Base-by-base conservation (phyloP, 2,888 invertebrate species). In the Mythimna pallens region DNA sequence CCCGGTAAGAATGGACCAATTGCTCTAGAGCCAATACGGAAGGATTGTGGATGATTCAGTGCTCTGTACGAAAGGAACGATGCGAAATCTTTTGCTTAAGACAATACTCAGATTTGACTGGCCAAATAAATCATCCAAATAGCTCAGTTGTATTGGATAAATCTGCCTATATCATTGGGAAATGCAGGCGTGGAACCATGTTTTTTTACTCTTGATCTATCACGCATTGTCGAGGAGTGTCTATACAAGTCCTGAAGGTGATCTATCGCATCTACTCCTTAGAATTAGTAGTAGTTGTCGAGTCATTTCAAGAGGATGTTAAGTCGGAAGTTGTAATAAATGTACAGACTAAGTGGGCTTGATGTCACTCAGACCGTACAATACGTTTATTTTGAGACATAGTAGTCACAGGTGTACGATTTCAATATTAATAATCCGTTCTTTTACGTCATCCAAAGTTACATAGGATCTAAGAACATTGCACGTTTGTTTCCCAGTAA, bases 1-100 rank as follows among this genome's bases (percentile, higher is more conserved):
- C 90, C 87, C 88, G 85, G 73, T 81, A 84, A 83, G 83, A 82
- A 76, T 84, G 80, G 78, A 84, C 73, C 63, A 78, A 79, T 78
- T 78, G 58, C 72, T 83, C 68, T 58, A 70, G 61, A 64, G 50
- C 59, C 70, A 58, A 82, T 75, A 78, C 79, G 82, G 82, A 78
- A 73, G 69, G 54, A 77, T 70, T 65, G 52, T 47, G 57, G 30
- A 65, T 69, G 78, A 77, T 77, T 74, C 55, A 70, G 58, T 50
- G 47, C 25, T 63, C 61, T 36, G n/a, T 64, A 30, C 59, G 36
- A 43, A 58, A 55, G 43, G 34, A 55, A 73, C n/a, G 1, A 43
- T 50, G 5, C 8, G 40, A 22, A 64, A 65, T 34, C 25, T 34
- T 50, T 14, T 30, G 6, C 0, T 7, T 55, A 1, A 36, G 50